Conservation (phyloP, 2,113 vertebrate species). For the Tragelaphus strepsiceros region DNA sequence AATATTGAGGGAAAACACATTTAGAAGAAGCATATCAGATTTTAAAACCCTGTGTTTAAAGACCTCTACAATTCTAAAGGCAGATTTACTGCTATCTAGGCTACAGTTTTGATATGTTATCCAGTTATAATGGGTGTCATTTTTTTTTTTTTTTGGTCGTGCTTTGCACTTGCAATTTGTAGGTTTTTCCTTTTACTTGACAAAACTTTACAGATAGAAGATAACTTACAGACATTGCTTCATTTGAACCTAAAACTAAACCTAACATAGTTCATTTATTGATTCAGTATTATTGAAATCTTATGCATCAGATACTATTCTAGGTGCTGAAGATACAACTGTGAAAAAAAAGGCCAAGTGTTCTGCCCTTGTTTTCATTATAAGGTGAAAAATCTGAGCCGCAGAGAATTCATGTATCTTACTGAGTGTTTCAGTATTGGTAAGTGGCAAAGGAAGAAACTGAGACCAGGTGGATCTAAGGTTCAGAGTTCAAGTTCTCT, state of each 20-base stretch:
- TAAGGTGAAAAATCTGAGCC: neutral
- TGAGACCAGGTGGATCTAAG: neutral
- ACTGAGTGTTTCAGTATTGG: neutral
- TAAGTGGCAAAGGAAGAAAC: neutral
- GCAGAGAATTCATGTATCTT: neutral
- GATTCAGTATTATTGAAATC: neutral
- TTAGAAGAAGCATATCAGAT: neutral
- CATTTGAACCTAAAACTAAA: neutral
- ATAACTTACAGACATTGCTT: neutral
- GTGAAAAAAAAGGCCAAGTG: neutral
- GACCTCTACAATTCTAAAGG: neutral
- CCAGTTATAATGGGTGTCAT: neutral
- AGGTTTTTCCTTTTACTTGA: neutral
- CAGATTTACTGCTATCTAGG: neutral
- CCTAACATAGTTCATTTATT: neutral
- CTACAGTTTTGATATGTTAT: neutral
- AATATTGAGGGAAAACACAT: neutral
- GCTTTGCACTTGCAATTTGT: neutral
- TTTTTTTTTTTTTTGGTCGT: neutral
- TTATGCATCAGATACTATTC: neutral
- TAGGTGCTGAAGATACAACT: neutral
- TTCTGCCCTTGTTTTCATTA: neutral
- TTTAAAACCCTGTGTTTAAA: neutral
- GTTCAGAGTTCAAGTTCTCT: neutral
- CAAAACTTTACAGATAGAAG: neutral